phyloP scores from a whole-genome alignment of 30 jellyfish, hydroid and myxozoan species.

The Turritopsis dohrnii region DNA sequence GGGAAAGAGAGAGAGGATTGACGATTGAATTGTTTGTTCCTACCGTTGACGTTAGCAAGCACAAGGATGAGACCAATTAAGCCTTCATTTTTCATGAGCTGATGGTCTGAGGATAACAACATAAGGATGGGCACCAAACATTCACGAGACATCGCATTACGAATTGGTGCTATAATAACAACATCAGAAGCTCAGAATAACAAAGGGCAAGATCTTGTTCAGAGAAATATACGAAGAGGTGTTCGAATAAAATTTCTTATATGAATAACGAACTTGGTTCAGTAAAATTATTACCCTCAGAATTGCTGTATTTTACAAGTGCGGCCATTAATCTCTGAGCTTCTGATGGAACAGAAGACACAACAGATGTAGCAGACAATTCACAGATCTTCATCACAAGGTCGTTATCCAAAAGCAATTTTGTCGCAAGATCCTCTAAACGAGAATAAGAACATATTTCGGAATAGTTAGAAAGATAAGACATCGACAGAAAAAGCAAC shows the following conservation, averaged over 20 bases:
- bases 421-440: slow-evolving; percentile 49
- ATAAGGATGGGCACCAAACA: slow-evolving; percentile 3
- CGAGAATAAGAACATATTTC: background rate
- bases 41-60: slow-evolving; percentile 51
- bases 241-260: too few species aligned
- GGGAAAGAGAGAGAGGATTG: too few species aligned
- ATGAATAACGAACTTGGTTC: too few species aligned
- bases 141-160: slow-evolving; percentile 16
- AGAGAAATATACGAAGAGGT: too few species aligned
- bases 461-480: too few species aligned
- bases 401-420: slow-evolving; percentile 42
- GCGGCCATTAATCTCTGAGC: slow-evolving; percentile 84
- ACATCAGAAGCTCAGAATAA: background rate
- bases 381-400: slow-evolving; percentile 41
- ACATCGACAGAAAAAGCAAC: too few species aligned
- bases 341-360: slow-evolving; percentile 71
- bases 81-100: slow-evolving; percentile 84
- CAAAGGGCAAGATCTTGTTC: too few species aligned
- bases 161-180: slow-evolving; percentile 24
- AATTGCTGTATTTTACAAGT: slow-evolving; percentile 47
- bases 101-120: slow-evolving; percentile 60
- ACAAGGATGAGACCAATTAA: slow-evolving; percentile 59
- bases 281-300: background rate
- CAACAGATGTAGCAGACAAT: slow-evolving; percentile 40
- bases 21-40: background rate